Base-by-base conservation (phyloP, 2,113 vertebrate species). In the Entelurus aequoreus region DNA sequence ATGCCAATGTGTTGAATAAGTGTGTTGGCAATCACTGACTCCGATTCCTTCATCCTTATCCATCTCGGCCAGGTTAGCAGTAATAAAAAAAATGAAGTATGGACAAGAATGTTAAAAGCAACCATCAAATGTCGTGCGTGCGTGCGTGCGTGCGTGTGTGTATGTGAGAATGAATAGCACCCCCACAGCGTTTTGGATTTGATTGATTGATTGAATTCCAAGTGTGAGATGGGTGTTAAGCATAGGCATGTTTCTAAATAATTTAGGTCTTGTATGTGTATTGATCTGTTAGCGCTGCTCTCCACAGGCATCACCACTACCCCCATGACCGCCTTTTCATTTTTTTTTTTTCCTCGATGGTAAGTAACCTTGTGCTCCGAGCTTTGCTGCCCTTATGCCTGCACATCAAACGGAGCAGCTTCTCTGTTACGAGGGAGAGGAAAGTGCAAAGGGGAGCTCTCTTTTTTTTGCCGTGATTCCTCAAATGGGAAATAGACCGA, bases 41-140 rank as follows among this genome's bases (percentile, higher is more conserved):
- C 54, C 48, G 21, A 62, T 71, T 60, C 66, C 70, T 28, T 21
- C 74, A 74, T 79, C 37, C 63, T 64, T 66, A 54, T 74, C 62
- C 67, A 77, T 59, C 69, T 74, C 4, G 44, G 77, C 82, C 76
- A 78, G 77, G 54, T 60, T 69, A 84, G 68, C 68, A 55, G 72
- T 54, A 71, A 62, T 79, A 66, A 79, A 72, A 76, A 84, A 74
- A 84, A 75, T 69, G 7, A 84, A 69, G 84, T 83, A 73, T 87
- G 84, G 84, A 77, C 70, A 66, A 63, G 88, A 89, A 90, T 89
- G 79, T 84, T 89, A 88, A 88, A 70, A 84, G 83, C 79, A 82
- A 82, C 64, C 87, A 86, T 89, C 88, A 88, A 90, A 90, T 85
- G 72, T 73, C 60, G 62, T 71, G 63, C 72, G 54, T 68, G 74